A percentile compares a stretch with the other conserved stretches of the same genome.
Evolutionary conservation across 2,113 vertebrate genomes (phyloP).

Genomic region (Austrofundulus limnaeus): DNA sequence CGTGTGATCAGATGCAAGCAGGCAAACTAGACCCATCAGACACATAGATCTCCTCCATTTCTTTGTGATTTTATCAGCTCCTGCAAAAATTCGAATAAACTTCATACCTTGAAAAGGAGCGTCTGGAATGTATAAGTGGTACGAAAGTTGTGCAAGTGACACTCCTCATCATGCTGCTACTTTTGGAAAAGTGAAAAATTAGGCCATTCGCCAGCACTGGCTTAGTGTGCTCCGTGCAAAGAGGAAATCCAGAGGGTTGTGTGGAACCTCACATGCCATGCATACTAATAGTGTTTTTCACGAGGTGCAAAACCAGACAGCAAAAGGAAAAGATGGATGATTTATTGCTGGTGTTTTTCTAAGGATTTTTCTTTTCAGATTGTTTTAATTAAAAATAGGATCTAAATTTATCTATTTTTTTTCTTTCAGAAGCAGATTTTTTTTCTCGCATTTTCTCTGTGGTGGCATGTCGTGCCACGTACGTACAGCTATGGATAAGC

Average conservation of each 20-base stretch:
- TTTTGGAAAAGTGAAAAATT: conserved; percentile 22
- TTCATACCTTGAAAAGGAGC: conserved; percentile 1
- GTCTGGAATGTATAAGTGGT: conserved; percentile 18
- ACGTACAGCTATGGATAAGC: conserved; percentile 5
- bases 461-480: no score
- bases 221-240: conserved; percentile 30
- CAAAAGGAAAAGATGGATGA: not conserved
- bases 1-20: no score
- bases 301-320: not conserved
- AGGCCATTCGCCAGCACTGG: conserved; percentile 45
- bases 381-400: not conserved
- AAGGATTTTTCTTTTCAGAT: no score
- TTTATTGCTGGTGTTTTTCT: not conserved
- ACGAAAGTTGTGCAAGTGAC: conserved; percentile 25
- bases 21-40: not conserved
- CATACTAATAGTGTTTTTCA: conserved; percentile 12
- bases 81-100: conserved; percentile 5
- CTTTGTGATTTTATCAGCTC: not conserved
- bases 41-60: not conserved
- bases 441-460: not conserved
- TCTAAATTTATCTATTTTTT: no score
- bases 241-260: conserved; percentile 21
- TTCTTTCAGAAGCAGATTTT: conserved; percentile 9
- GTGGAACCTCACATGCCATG: conserved; percentile 3
- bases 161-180: conserved; percentile 19